Conservation (phyloP, 2,797 vertebrate species). For the Steatocranus sp. region DNA sequence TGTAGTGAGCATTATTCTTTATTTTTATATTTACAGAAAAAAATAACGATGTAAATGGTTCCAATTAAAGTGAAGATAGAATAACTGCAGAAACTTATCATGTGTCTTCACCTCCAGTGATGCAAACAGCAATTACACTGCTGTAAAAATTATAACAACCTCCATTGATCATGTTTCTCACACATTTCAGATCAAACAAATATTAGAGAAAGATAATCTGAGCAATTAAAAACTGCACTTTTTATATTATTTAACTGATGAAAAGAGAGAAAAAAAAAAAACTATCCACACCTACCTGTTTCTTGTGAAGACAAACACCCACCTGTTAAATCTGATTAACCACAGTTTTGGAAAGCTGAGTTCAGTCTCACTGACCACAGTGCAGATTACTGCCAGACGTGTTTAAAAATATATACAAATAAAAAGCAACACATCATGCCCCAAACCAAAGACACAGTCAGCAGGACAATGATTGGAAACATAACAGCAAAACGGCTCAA, state of each 20-base stretch:
- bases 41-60: neutral
- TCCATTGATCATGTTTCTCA: neutral
- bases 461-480: neutral
- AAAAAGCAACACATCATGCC: neutral
- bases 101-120: neutral
- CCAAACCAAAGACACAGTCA: neutral
- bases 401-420: neutral
- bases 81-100: neutral
- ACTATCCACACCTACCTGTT: rapidly evolving
- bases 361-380: neutral
- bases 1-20: neutral
- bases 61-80: neutral
- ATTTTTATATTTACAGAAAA: neutral
- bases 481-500: neutral
- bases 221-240: neutral
- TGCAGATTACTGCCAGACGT: neutral
- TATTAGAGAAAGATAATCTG: neutral
- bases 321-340: neutral
- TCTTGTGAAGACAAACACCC: neutral
- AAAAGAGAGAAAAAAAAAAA: neutral
- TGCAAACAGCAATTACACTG: neutral
- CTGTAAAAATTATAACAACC: neutral
- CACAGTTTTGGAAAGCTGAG: neutral
- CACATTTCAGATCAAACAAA: neutral
- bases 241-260: neutral